Conservation (phyloP, 2,888 invertebrate genomes). For the Periphyllus acericola region DNA sequence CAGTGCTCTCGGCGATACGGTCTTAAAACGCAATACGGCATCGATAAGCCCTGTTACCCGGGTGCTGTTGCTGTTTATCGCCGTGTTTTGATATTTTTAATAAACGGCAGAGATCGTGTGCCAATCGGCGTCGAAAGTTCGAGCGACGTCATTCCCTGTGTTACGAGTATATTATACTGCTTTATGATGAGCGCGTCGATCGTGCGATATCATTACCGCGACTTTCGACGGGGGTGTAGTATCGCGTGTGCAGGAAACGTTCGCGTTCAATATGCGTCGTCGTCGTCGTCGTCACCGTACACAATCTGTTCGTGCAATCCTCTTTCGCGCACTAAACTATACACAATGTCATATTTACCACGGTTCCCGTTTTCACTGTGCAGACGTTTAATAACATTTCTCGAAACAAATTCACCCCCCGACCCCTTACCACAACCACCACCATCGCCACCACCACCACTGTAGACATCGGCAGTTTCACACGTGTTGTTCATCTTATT, state of each 20-base stretch:
- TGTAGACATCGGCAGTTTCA: neutral
- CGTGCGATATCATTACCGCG: slow-evolving; percentile 13
- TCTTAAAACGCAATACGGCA: neutral
- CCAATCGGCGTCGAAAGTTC: neutral
- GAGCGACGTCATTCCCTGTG: neutral
- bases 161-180: too few species aligned
- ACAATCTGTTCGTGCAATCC: slow-evolving; percentile 5
- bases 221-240: neutral
- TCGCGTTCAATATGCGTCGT: neutral
- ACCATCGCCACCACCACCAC: neutral
- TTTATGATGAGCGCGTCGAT: neutral
- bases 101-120: too few species aligned
- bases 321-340: neutral
- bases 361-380: neutral
- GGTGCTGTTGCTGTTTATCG: neutral
- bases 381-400: neutral
- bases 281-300: neutral
- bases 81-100: neutral
- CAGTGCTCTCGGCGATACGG: neutral
- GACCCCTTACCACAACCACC: too few species aligned
- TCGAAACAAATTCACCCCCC: neutral
- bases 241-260: neutral
- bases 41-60: neutral
- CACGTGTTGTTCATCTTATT: too few species aligned
- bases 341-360: slow-evolving; percentile 1